These are phyloP conservation scores for Ctena decussata DNA, from an alignment of 2,888 invertebrate genomes.

Conservation along the genomic window DNA sequence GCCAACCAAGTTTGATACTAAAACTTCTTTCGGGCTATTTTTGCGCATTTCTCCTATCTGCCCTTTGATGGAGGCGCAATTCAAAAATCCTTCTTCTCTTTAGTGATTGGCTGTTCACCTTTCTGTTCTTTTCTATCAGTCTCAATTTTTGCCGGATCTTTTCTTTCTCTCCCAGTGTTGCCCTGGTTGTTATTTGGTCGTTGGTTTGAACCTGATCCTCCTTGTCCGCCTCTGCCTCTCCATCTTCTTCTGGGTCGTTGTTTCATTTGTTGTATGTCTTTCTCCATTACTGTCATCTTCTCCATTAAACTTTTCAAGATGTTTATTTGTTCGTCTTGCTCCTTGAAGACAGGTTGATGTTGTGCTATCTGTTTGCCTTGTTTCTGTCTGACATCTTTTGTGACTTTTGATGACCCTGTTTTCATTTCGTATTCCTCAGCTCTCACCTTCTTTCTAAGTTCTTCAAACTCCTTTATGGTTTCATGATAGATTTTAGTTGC, in stretches of 20 bases:
- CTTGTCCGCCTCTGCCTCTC: neutral
- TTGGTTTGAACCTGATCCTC: neutral
- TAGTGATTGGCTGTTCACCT: neutral
- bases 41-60: too few species aligned
- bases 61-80: neutral
- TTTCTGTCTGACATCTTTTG: neutral
- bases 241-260: neutral
- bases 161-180: neutral
- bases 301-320: neutral
- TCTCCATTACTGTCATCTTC: neutral
- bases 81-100: neutral
- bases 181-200: neutral
- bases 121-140: neutral
- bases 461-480: neutral
- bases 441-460: neutral
- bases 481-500: neutral
- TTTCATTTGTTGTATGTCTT: neutral
- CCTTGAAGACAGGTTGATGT: neutral
- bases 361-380: neutral
- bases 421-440: neutral
- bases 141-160: neutral
- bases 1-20: too few species aligned
- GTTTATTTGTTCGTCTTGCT: neutral
- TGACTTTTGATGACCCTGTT: neutral
- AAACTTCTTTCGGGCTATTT: too few species aligned